Percentiles rank a stretch among this genome's conserved stretches.
Evolutionary conservation across 2,888 invertebrate species (phyloP).

Genomic region (Vandiemenella viatica): DNA sequence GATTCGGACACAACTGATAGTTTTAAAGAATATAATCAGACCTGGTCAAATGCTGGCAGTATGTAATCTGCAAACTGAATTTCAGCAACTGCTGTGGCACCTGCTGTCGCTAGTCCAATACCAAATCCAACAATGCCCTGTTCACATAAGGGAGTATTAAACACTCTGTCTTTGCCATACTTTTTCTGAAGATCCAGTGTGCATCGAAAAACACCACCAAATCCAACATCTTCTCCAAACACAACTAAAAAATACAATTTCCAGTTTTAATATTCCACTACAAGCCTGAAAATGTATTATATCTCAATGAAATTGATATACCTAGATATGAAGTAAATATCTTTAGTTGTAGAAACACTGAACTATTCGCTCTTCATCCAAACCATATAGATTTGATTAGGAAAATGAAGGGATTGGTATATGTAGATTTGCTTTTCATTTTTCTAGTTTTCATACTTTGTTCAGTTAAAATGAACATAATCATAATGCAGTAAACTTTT

Average conservation of each 20-base stretch:
- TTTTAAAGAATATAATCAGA: constrained; percentile 23
- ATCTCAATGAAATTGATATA: neutral
- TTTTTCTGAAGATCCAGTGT: constrained; percentile 84
- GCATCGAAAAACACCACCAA: constrained; percentile 96
- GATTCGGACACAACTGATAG: neutral
- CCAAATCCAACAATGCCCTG: constrained; percentile 97
- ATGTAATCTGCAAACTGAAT: constrained; percentile 99
- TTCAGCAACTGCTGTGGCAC: constrained; percentile 91
- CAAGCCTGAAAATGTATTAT: neutral
- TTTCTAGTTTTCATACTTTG: too few species aligned
- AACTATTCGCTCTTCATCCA: neutral
- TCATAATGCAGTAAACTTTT: too few species aligned
- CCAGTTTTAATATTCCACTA: neutral
- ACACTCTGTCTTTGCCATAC: constrained; percentile 83
- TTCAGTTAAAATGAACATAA: too few species aligned
- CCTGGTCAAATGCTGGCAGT: constrained; percentile 97
- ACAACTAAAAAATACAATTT: constrained; percentile 35
- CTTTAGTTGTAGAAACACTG: constrained; percentile 1
- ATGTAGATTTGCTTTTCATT: too few species aligned
- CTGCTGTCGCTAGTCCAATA: constrained; percentile 80
- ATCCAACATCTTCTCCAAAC: constrained; percentile 96
- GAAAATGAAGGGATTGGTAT: too few species aligned
- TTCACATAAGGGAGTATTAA: constrained; percentile 92
- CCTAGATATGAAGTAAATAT: constrained; percentile 3
- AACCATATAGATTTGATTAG: too few species aligned